Percentiles rank a stretch among this genome's conserved stretches.
Evolutionary conservation across 2,113 vertebrate species (phyloP).

Genomic region (Mungos mungo): DNA sequence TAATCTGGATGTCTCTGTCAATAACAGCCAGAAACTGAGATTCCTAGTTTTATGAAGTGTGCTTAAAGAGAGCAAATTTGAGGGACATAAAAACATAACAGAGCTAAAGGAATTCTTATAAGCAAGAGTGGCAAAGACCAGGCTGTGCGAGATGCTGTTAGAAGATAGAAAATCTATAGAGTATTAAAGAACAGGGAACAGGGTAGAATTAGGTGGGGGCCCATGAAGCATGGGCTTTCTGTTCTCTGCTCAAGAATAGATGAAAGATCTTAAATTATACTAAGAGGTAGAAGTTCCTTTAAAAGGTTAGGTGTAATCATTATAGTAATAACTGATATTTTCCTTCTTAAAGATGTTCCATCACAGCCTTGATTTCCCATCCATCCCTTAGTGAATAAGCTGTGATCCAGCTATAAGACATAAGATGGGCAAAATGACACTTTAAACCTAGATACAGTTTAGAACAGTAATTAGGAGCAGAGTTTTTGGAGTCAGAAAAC

Average conservation of each 20-base stretch:
- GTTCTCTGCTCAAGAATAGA: neutral
- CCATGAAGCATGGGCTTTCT: neutral
- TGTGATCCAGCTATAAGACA: neutral
- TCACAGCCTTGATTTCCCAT: neutral
- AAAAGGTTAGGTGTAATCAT: neutral
- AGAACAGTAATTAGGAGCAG: neutral
- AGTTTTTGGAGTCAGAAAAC: neutral
- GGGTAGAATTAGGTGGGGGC: rapidly evolving
- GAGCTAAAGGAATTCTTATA: neutral
- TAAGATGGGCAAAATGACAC: neutral
- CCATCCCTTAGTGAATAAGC: neutral
- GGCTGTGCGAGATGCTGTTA: neutral
- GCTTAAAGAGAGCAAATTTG: neutral
- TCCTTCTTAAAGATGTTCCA: neutral
- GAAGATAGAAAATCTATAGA: neutral
- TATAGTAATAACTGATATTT: neutral
- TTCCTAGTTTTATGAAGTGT: neutral
- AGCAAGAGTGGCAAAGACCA: neutral
- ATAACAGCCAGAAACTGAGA: neutral
- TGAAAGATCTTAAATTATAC: neutral
- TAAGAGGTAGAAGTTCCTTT: neutral
- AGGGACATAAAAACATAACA: neutral
- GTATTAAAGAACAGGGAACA: neutral
- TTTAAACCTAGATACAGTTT: neutral
- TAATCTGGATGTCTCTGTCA: neutral